These are phyloP conservation scores for Poecilia wingei DNA, from an alignment of 2,797 vertebrate genomes.

Conservation along the genomic window DNA sequence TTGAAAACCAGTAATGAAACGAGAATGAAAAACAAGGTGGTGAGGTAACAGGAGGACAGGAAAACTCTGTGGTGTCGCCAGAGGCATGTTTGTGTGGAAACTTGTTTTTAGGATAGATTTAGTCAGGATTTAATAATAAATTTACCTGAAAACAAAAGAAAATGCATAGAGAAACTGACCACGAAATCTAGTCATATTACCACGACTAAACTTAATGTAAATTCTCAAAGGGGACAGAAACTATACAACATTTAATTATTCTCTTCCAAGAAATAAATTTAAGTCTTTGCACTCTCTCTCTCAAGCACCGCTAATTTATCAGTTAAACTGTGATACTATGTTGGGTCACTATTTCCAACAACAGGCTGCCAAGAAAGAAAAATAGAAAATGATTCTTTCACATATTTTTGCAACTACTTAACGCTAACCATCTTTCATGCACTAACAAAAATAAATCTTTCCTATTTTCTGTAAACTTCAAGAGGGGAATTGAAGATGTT, in stretches of 20 bases:
- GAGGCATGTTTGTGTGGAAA: not conserved
- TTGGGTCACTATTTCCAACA: conserved; percentile 9
- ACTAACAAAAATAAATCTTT: conserved; percentile 53
- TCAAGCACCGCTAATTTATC: not conserved
- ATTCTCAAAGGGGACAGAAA: not conserved
- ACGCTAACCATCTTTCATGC: conserved; percentile 39
- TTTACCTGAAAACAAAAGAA: not conserved
- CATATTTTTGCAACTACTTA: conserved; percentile 3
- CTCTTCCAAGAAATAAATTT: not conserved
- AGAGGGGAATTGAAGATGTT: conserved; percentile 47
- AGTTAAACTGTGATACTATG: not conserved
- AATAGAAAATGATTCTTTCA: conserved; percentile 1
- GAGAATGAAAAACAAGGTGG: not conserved
- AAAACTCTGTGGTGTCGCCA: not conserved
- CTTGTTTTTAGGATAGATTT: not conserved
- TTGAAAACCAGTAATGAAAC: not conserved
- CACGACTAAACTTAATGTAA: not conserved
- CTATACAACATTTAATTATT: not conserved
- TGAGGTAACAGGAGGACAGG: not conserved
- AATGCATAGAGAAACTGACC: not conserved
- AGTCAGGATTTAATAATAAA: not conserved
- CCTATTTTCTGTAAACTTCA: conserved; percentile 64
- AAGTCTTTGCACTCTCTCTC: not conserved
- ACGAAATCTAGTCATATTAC: not conserved
- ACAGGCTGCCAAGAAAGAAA: conserved; percentile 7